Evolutionary conservation across 2,888 invertebrate species (phyloP), one percentile per base, ranked within the genome.

Genomic region (Scaptomyza flava): DNA sequence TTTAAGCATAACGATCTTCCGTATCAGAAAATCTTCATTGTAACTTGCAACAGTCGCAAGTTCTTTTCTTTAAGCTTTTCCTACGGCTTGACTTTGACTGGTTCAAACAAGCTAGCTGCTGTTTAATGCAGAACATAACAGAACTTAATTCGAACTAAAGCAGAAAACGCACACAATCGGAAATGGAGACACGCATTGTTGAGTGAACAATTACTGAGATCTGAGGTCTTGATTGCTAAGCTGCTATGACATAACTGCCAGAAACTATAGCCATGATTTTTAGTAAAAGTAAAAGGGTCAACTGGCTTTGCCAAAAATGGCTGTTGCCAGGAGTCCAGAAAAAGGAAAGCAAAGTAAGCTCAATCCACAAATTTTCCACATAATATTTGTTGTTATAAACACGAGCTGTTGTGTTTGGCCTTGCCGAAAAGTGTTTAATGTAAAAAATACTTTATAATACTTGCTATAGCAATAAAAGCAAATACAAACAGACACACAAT

Each of bases 181-280:
- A 5, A 27, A 6, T 27, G 27, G 3, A 27, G 27, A 68, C 61
- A 69, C 70, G 58, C 82, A 73, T 78, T 54, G 72, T 66, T 66
- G 66, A 61, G 58, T 48, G 53, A 65, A 78, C 83, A 86, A 86
- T 86, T 83, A 77, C 77, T 6, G 27, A 27, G 6, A 0, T 27
- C 27, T 27, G 27, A 27, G 27, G 6, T 72, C 57, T 77, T 82
- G 81, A 1, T 17, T 82, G 77, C 38, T 66, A 65, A 34, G 36
- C 48, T 63, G 27, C 27, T 23, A 20, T 71, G 77, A 47, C 53
- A 56, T 59, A 67, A 72, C 27, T 6, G 27, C 6, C 27, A 6
- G 27, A 68, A 60, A 31, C 27, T 17, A 34, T n/a, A 47, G 17
- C 17, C 17, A 17, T 17, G 17, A 17, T 17, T 17, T 17, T 17